These are phyloP conservation scores for Osmoderma eremita DNA, from an alignment of 2,888 invertebrate species.

Conservation along the genomic window DNA sequence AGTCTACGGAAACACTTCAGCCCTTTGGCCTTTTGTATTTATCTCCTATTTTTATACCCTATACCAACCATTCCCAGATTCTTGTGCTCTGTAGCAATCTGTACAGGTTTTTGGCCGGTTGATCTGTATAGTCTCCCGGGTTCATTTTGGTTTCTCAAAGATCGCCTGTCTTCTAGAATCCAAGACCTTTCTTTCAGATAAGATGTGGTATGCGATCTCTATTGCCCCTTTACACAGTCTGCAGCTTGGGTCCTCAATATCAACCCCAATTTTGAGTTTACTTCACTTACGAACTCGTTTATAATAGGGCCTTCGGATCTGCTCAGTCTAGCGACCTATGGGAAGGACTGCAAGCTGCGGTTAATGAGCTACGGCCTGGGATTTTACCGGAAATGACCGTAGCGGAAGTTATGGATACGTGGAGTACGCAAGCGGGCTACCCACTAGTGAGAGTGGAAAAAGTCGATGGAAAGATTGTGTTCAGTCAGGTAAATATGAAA, in stretches of 20 bases:
- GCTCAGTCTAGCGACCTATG: slow-evolving; percentile 56
- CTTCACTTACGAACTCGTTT: slow-evolving; percentile 66
- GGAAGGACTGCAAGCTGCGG: slow-evolving; percentile 51
- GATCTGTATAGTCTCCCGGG: too few relatives aligned
- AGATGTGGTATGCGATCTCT: neutral
- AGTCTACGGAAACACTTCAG: too few relatives aligned
- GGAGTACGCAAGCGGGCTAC: slow-evolving; percentile 44
- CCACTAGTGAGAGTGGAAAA: slow-evolving; percentile 43
- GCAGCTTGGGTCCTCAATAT: slow-evolving; percentile 70
- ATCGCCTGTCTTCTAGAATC: too few relatives aligned
- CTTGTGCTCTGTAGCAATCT: too few relatives aligned
- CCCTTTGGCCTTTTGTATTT: too few relatives aligned
- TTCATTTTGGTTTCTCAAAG: too few relatives aligned
- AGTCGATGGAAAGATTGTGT: slow-evolving; percentile 16
- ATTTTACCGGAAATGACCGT: slow-evolving; percentile 13
- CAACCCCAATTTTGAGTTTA: slow-evolving; percentile 80
- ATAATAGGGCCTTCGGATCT: slow-evolving; percentile 43
- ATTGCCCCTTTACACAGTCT: slow-evolving; percentile 25
- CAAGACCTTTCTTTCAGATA: neutral
- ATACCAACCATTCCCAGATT: too few relatives aligned
- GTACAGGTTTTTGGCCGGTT: too few relatives aligned
- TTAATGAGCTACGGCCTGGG: neutral
- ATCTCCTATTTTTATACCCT: too few relatives aligned
- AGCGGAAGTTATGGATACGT: slow-evolving; percentile 40
- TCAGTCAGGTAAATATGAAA: slow-evolving; percentile 30